A percentile compares a stretch with the other conserved stretches of the same genome.
Conservation (phyloP, 2,888 invertebrate species). For the Tuta absoluta region DNA sequence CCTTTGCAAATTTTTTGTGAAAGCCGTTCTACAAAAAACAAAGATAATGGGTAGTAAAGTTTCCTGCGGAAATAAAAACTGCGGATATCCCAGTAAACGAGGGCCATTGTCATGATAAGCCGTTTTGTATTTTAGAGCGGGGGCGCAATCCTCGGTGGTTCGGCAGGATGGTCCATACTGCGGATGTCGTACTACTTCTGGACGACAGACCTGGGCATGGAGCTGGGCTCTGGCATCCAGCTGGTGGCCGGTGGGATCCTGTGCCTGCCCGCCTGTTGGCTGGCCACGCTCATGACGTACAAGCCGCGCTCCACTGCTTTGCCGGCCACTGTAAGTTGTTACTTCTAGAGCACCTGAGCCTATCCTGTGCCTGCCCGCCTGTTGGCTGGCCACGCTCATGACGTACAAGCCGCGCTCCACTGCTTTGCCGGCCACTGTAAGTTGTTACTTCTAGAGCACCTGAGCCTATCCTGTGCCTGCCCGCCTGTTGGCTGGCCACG, state of each 20-base stretch:
- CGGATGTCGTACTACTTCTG: constrained; percentile 75
- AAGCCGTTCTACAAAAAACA: no score
- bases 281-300: constrained; percentile 67
- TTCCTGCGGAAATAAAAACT: not conserved
- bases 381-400: not conserved
- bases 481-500: not conserved
- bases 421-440: constrained; percentile 54
- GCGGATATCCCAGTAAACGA: not conserved
- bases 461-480: not conserved
- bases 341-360: no score
- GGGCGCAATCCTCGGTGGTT: constrained; percentile 65
- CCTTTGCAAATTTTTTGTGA: no score
- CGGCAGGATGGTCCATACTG: constrained; percentile 63
- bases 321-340: constrained; percentile 51
- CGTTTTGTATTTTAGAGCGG: constrained; percentile 53
- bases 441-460: constrained; percentile 20
- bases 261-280: constrained; percentile 72
- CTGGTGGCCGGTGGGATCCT: constrained; percentile 64
- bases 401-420: not conserved
- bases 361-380: not conserved
- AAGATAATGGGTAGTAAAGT: no score
- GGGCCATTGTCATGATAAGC: not conserved
- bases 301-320: constrained; percentile 57
- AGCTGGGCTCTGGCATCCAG: constrained; percentile 58
- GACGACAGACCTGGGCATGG: constrained; percentile 68